phyloP scores from a whole-genome alignment of 2,888 invertebrate genomes.

The Priocnemis perturbator region DNA sequence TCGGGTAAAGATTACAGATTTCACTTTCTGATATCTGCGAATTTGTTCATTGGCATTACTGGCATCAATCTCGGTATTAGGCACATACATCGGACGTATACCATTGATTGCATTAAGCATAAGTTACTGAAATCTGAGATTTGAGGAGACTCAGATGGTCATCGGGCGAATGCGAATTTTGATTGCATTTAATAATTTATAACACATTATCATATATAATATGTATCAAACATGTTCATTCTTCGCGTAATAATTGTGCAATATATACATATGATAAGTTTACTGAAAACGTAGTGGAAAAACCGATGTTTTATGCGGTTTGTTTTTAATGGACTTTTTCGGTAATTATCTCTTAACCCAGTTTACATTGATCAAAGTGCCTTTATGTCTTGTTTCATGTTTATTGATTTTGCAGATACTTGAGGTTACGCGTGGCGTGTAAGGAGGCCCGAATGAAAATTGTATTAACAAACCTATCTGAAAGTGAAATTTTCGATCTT shows the following conservation, averaged over 20 bases:
- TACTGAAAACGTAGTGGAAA: constrained; percentile 17
- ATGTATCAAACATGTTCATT: not conserved
- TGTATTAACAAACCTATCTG: constrained; percentile 30
- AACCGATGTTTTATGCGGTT: not conserved
- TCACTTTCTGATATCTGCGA: constrained; percentile 44
- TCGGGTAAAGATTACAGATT: constrained; percentile 26
- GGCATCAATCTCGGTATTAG: not conserved
- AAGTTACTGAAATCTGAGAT: not conserved
- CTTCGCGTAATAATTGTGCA: constrained; percentile 7
- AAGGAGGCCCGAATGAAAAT: no score
- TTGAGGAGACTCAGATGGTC: constrained; percentile 3
- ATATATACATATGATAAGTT: constrained; percentile 26
- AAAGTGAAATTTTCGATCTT: constrained; percentile 40
- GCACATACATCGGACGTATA: not conserved
- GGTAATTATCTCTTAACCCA: no score
- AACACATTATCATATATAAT: constrained; percentile 4
- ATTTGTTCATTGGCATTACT: not conserved
- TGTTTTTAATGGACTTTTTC: no score
- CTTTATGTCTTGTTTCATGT: no score
- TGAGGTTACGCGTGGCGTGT: no score
- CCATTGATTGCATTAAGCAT: not conserved
- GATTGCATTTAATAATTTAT: constrained; percentile 33
- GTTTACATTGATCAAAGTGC: no score
- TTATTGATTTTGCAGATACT: no score
- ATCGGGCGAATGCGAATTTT: no score